Percentiles rank a stretch among this genome's conserved stretches.
Conservation (phyloP, 30 jellyfish, hydroid and myxozoan genomes). For the Clytia hemisphaerica region DNA sequence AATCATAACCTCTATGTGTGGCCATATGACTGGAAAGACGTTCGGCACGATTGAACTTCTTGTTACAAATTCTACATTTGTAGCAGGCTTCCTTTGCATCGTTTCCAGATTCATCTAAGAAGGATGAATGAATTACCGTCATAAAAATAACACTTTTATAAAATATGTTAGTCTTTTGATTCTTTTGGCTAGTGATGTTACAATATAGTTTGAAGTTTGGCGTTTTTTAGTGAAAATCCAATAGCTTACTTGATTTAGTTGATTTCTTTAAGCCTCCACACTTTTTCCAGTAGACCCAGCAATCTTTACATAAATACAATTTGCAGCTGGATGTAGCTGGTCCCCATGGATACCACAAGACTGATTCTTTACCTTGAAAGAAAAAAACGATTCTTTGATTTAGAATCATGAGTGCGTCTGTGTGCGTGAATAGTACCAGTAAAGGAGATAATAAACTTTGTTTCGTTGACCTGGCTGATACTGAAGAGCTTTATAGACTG, state of each 20-base stretch:
- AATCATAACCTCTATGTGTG: conserved; percentile 83
- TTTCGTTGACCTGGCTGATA: background rate
- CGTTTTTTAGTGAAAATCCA: background rate
- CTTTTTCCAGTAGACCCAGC: conserved; percentile 99
- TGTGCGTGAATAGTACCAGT: background rate
- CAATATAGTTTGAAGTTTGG: background rate
- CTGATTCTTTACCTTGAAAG: conserved; percentile 68
- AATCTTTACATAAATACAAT: conserved; percentile 83
- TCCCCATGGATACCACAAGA: conserved; percentile 98
- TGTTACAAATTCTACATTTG: conserved; percentile 89
- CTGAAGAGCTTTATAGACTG: background rate
- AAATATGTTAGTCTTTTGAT: background rate
- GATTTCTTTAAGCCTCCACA: conserved; percentile 95
- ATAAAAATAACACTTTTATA: background rate
- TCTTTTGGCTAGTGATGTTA: background rate
- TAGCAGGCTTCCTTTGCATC: conserved; percentile 73
- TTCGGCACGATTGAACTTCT: conserved; percentile 93
- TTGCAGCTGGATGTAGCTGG: conserved; percentile 94
- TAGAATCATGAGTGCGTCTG: background rate
- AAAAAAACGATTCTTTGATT: background rate
- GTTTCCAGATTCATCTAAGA: conserved; percentile 32
- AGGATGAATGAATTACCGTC: background rate
- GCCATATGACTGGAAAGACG: conserved; percentile 91
- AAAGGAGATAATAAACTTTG: background rate
- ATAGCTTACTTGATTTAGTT: conserved; percentile 55